Evolutionary conservation across 2,113 vertebrate species (phyloP).

Genomic region (Oreochromis aureus): DNA sequence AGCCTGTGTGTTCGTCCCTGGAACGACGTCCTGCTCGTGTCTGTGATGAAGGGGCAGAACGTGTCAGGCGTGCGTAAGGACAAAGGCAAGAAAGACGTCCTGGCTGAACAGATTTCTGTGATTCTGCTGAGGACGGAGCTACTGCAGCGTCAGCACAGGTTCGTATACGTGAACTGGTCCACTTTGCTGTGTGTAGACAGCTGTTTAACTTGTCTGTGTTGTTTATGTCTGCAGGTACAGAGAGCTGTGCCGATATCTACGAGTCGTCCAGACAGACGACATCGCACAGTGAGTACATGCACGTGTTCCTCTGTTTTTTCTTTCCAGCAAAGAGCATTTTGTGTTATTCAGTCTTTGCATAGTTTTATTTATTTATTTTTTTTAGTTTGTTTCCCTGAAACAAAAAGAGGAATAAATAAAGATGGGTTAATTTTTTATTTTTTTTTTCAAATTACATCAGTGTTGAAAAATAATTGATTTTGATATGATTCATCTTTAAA

Average conservation of each 20-base stretch:
- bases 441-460: not conserved
- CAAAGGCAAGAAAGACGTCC: conserved; percentile 68
- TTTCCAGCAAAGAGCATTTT: not conserved
- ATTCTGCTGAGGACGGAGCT: conserved; percentile 62
- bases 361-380: not conserved
- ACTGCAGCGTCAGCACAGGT: conserved; percentile 69
- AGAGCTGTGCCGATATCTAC: conserved; percentile 70
- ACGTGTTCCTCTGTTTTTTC: not conserved
- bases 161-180: not conserved
- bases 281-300: conserved; percentile 30
- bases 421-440: not conserved
- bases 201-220: not conserved
- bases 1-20: conserved; percentile 74
- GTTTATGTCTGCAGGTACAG: conserved; percentile 54
- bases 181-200: no score
- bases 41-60: conserved; percentile 80
- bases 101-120: conserved; percentile 68
- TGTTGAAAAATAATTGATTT: not conserved
- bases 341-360: not conserved
- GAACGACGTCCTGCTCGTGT: conserved; percentile 76
- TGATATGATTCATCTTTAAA: not conserved
- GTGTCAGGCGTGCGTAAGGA: conserved; percentile 62
- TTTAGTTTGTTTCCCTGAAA: not conserved
- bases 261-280: conserved; percentile 47
- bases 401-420: no score